Evolutionary conservation across 2,797 vertebrate genomes (phyloP), one percentile per base, ranked within the genome.

Genomic region (Diplodus sargus): DNA sequence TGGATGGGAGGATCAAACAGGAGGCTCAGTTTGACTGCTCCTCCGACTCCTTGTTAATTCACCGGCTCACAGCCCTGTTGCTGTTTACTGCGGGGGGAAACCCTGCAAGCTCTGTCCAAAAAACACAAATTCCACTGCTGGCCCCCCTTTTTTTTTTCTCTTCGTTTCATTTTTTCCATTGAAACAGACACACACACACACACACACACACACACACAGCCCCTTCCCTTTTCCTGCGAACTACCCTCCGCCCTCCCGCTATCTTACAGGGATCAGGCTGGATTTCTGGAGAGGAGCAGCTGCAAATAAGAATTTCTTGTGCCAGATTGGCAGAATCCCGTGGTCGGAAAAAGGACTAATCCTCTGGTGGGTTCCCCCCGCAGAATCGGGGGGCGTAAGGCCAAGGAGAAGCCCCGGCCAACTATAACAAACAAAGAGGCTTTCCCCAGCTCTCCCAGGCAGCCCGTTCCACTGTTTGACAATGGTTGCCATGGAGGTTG

Each of bases 401-500:
- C 95, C 95, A 95, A 94, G 86, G 92, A 87, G 85, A 89, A 93
- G 76, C 86, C 15, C 65, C n/a, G 51, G 96, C 97, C 96, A 97
- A 97, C 91, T 90, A 95, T 93, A 97, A 97, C 96, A 97, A 97
- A 97, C 96, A 97, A 94, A 94, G 91, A 95, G 97, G 96, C 96
- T 97, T 97, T 96, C 96, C 97, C 96, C 94, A 91, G 89, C 94
- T 94, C 95, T 95, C 95, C 94, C 92, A 94, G 93, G 94, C 95
- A 95, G 95, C 91, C 91, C 79, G 76, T 89, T 95, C 94, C 95
- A 88, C 88, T 86, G 90, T 93, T 95, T 95, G 96, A 97, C 97
- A 96, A 96, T 94, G 94, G 97, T 99, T 97, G 93, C 97, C 95
- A 97, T 97, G 96, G 97, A 96, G 91, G 89, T 95, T 94, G 94